Base-by-base conservation (phyloP, 2,797 vertebrate species). In the Halcyon leucocephala region DNA sequence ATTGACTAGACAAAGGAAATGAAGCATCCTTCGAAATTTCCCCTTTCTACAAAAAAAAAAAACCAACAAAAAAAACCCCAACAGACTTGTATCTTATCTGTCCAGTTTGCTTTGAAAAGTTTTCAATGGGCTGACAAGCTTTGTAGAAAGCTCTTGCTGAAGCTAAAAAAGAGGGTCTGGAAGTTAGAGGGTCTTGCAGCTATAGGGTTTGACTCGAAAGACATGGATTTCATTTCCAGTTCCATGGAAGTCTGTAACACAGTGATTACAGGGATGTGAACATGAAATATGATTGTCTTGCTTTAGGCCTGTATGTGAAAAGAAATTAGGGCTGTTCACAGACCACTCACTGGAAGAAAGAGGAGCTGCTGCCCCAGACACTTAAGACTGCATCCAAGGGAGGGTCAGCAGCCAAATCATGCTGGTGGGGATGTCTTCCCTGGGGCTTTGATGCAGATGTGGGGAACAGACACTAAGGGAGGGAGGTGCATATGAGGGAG, bases 21-120 rank as follows among this genome's bases (percentile, higher is more conserved):
- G 42, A 67, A 89, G 33, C 52, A 85, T 55, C 61, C 54, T 90
- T 82, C 44, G 82, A 86, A 94, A 94, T 62, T 48, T 42, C 14
- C 88, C 9, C 10, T 46, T 86, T 79, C n/a, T 71, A 37, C 1
- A 7, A 73, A 80, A 83, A 48, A 67, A 69, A 87, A 46, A 67
- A 37, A 10, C 10, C 37, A 35, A 35, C 35, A 10, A 33, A 37
- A 76, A 24, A 24, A 29, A 6, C 35, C 35, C 35, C 35, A 6
- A 31, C 7, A 61, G 17, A 16, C 25, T 37, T 26, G 8, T 58
- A 46, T 66, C 31, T 93, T 83, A 66, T 73, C 46, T 84, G 58
- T 60, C 31, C 62, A 57, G 58, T 66, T 82, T 88, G 24, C 80
- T 91, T 95, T 86, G 91, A 91, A 76, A 88, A 33, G 41, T 28